Evolutionary conservation across 2,113 vertebrate species (phyloP).

Genomic region (Barnardius zonarius): DNA sequence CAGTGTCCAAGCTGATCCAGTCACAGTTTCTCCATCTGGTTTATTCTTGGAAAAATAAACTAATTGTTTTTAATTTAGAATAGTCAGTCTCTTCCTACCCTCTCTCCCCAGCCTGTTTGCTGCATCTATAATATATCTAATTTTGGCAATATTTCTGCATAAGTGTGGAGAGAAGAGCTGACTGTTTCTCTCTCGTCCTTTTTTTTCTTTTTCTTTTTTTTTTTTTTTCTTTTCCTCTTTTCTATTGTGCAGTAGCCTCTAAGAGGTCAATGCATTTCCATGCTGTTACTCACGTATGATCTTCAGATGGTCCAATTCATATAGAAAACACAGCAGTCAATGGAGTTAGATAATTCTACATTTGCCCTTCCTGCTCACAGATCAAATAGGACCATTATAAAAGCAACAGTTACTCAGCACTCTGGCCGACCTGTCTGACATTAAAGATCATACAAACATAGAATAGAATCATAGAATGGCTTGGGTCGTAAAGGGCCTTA

Average conservation of each 20-base stretch:
- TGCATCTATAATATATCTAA: neutral
- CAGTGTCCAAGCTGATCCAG: neutral
- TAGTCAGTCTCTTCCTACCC: neutral
- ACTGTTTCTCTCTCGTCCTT: neutral
- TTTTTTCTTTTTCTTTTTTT: neutral
- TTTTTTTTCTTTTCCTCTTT: neutral
- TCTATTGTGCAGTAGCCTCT: neutral
- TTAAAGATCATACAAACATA: neutral
- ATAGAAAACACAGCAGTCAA: neutral
- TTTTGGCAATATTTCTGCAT: neutral
- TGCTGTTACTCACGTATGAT: neutral
- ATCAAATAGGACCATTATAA: neutral
- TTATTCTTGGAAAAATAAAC: conserved; percentile 29
- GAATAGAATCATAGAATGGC: neutral
- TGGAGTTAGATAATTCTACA: neutral
- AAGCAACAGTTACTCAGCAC: neutral
- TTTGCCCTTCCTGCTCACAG: neutral
- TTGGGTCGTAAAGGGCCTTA: neutral
- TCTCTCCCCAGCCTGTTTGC: neutral
- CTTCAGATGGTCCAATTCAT: neutral
- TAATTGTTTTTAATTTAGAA: neutral
- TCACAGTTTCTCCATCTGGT: conserved; percentile 22
- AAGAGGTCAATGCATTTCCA: neutral
- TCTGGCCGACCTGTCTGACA: neutral
- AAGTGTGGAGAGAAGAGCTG: neutral